Conservation (phyloP, 37 sponge, comb jelly and placozoan genomes). For the Oopsacas minuta region DNA sequence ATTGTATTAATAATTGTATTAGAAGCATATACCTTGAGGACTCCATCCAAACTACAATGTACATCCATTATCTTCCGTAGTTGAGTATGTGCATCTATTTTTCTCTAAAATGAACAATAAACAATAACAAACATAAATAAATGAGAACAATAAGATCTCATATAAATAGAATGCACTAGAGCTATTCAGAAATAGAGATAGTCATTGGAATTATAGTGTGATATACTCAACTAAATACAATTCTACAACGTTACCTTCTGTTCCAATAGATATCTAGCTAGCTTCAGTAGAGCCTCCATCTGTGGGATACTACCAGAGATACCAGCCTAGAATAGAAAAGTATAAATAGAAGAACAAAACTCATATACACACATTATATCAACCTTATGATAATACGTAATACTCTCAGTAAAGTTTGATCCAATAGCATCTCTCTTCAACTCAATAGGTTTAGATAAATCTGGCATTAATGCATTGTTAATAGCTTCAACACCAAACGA, state of each 20-base stretch:
- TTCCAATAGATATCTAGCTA: not conserved
- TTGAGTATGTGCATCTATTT: not conserved
- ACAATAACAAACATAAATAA: not conserved
- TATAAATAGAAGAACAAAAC: not conserved
- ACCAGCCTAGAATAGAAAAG: not conserved
- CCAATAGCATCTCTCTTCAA: not conserved
- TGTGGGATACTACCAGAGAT: not conserved
- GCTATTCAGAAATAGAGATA: not conserved
- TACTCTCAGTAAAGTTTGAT: not conserved
- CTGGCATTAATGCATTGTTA: not conserved
- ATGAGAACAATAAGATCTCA: not conserved
- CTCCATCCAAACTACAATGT: constrained; percentile 3
- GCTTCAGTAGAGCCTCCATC: constrained; percentile 4
- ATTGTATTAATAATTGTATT: too few species aligned
- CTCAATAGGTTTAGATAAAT: not conserved
- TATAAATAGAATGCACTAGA: not conserved
- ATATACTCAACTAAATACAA: not conserved
- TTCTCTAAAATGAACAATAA: not conserved
- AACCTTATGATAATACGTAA: not conserved
- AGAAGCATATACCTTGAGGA: not conserved
- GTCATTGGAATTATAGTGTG: not conserved
- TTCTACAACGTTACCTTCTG: not conserved
- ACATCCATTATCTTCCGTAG: not conserved
- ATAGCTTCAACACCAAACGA: not conserved
- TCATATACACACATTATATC: too few species aligned